These are phyloP conservation scores for Catharus minimus DNA, from an alignment of 2,113 vertebrate genomes.

Conservation along the genomic window DNA sequence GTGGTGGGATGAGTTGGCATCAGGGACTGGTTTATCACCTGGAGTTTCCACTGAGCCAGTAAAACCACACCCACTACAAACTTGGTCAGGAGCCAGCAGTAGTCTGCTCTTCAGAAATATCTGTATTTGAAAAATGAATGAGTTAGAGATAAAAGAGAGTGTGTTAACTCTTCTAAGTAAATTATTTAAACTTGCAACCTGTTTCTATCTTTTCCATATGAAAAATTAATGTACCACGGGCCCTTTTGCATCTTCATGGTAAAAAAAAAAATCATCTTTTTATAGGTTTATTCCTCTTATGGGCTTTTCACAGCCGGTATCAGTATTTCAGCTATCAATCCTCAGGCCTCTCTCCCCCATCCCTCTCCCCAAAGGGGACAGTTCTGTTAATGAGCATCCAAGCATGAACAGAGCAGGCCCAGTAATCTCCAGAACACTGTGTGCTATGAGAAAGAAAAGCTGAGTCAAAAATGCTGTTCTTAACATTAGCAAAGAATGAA, in stretches of 20 bases:
- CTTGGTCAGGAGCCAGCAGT: not conserved
- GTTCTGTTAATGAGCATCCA: slow-evolving; percentile 2
- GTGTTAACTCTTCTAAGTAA: slow-evolving; percentile 47
- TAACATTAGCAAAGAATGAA: not conserved
- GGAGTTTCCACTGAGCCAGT: not conserved
- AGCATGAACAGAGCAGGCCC: slow-evolving; percentile 8
- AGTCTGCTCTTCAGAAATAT: slow-evolving; percentile 7
- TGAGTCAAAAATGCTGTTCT: not conserved
- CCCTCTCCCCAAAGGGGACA: not conserved
- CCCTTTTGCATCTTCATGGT: slow-evolving; percentile 38
- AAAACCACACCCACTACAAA: not conserved
- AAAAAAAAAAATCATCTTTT: slow-evolving; percentile 18
- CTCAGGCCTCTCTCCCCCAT: not conserved
- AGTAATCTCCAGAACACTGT: slow-evolving; percentile 7
- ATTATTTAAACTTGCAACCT: slow-evolving; percentile 67
- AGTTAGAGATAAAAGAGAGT: slow-evolving; percentile 9
- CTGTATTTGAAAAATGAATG: slow-evolving; percentile 45
- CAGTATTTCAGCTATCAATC: slow-evolving; percentile 15
- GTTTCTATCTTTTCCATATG: slow-evolving; percentile 44
- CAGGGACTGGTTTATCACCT: not conserved
- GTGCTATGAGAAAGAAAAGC: slow-evolving; percentile 12
- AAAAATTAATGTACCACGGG: slow-evolving; percentile 48
- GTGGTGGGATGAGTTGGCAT: not conserved
- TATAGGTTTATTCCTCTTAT: slow-evolving; percentile 6
- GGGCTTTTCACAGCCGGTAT: slow-evolving; percentile 8